Conservation (phyloP, 2,888 invertebrate species). For the Drosophila pseudotakahashii region DNA sequence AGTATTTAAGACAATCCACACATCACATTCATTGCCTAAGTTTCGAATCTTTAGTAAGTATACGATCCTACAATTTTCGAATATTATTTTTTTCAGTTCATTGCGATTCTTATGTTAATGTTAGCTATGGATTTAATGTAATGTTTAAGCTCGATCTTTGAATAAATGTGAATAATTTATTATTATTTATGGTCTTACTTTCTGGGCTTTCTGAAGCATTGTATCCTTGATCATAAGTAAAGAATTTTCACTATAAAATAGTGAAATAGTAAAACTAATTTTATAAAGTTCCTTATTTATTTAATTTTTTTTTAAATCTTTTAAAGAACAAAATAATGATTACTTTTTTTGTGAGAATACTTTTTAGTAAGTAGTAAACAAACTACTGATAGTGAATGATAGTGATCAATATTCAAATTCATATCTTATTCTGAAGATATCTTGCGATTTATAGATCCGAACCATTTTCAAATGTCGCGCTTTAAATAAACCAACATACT, state of each 20-base stretch:
- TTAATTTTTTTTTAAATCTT: too few species aligned
- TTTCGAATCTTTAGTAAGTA: constrained; percentile 28
- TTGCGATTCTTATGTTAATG: constrained; percentile 30
- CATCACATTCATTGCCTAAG: constrained; percentile 38
- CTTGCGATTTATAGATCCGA: background rate
- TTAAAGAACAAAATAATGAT: too few species aligned
- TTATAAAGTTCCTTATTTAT: background rate
- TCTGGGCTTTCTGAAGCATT: too few species aligned
- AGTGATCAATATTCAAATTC: too few species aligned
- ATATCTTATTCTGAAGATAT: too few species aligned
- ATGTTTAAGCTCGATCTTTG: constrained; percentile 27
- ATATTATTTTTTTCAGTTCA: constrained; percentile 22
- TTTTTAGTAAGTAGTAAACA: too few species aligned
- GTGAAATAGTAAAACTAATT: too few species aligned
- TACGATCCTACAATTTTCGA: constrained; percentile 26
- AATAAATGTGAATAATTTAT: constrained; percentile 47
- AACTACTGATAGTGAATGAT: too few species aligned
- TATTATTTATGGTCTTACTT: background rate
- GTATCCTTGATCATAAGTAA: too few species aligned
- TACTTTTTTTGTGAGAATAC: too few species aligned
- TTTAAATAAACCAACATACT: too few species aligned
- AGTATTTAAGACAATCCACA: constrained; percentile 43
- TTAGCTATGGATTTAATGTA: constrained; percentile 32
- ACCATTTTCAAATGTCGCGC: background rate
- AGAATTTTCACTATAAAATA: too few species aligned